Percentiles rank a stretch among this genome's conserved stretches.
Conservation (phyloP, 2,113 vertebrate genomes). For the Herpetotheres cachinnans region DNA sequence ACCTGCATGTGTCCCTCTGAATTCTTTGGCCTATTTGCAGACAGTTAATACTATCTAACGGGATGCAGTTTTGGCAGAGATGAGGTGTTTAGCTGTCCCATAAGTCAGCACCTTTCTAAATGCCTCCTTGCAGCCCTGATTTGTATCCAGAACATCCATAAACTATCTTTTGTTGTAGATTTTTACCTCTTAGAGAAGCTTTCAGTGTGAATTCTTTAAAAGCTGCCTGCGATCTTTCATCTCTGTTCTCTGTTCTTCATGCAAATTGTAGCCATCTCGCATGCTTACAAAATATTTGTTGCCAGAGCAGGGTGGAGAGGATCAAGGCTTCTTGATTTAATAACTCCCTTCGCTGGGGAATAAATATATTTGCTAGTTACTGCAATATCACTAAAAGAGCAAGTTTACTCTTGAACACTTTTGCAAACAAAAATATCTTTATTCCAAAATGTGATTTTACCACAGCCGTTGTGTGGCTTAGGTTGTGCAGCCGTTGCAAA, state of each 20-base stretch:
- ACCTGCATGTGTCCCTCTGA: background rate
- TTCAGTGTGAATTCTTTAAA: background rate
- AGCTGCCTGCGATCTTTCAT: background rate
- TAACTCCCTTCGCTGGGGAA: background rate
- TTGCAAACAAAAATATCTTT: background rate
- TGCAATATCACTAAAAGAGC: background rate
- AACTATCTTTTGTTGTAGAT: background rate
- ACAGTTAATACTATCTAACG: background rate
- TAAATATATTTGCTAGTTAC: background rate
- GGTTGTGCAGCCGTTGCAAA: background rate
- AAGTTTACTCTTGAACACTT: background rate
- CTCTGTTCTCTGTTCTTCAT: background rate
- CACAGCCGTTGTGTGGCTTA: background rate
- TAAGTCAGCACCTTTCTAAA: background rate
- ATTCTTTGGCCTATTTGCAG: background rate
- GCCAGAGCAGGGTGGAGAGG: background rate
- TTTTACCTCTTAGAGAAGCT: background rate
- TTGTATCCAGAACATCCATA: background rate
- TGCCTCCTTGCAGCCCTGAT: background rate
- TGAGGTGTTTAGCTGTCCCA: background rate
- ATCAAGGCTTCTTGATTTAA: background rate
- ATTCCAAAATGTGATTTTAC: background rate
- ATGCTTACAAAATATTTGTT: background rate
- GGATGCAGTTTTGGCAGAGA: background rate
- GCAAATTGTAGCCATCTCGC: background rate